phyloP scores from a whole-genome alignment of 2,888 invertebrate genomes.

The Diarsia dahlii region DNA sequence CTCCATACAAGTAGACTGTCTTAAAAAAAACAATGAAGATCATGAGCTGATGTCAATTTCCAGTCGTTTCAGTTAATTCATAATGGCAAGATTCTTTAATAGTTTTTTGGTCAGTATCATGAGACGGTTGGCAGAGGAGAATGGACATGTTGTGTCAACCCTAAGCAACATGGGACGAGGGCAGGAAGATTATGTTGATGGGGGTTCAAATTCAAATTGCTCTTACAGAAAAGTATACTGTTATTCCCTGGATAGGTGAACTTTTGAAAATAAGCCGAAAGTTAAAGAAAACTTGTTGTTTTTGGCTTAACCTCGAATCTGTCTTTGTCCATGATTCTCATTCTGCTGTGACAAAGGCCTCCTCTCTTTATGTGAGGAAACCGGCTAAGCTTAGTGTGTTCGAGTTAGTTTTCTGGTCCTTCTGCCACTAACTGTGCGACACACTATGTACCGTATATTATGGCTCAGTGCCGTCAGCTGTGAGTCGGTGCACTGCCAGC shows the following conservation, averaged over 20 bases:
- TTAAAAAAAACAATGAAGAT: not conserved
- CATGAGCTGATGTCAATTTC: not conserved
- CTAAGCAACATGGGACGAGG: too few species aligned
- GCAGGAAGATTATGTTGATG: too few species aligned
- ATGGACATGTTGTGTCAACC: too few species aligned
- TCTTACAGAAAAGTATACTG: too few species aligned
- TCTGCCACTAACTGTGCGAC: constrained; percentile 32
- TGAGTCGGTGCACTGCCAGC: constrained; percentile 72
- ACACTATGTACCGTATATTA: constrained; percentile 68
- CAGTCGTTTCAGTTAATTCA: not conserved
- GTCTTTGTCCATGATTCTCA: too few species aligned
- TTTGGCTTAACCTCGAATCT: too few species aligned
- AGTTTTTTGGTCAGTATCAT: not conserved
- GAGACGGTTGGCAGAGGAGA: too few species aligned
- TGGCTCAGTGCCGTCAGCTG: constrained; percentile 73
- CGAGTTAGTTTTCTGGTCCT: constrained; percentile 15
- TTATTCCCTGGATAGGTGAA: too few species aligned
- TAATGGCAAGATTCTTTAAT: not conserved
- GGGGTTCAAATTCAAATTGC: too few species aligned
- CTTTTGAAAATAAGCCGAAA: too few species aligned
- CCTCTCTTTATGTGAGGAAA: not conserved
- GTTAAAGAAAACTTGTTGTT: too few species aligned
- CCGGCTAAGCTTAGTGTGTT: not conserved
- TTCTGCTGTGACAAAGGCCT: not conserved
- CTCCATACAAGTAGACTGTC: not conserved